Evolutionary conservation across 2,113 vertebrate genomes (phyloP).

Genomic region (Callorhinus ursinus): DNA sequence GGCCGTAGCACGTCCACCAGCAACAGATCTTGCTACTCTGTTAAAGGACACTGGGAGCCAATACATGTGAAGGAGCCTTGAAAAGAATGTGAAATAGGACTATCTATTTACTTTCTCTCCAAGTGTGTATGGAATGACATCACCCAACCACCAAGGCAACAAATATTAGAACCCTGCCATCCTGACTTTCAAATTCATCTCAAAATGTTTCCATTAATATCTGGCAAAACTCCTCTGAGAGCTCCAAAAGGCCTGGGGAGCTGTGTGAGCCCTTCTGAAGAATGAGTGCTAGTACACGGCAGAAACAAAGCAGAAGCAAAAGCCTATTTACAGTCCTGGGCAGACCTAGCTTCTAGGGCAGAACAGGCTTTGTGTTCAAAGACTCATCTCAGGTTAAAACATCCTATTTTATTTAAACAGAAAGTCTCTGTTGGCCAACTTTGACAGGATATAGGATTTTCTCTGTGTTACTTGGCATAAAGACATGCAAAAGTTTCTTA

Average conservation of each 20-base stretch:
- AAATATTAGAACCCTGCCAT: background rate
- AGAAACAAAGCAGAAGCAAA: conserved; percentile 56
- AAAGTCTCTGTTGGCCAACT: background rate
- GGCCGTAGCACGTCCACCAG: background rate
- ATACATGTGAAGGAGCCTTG: fast-evolving
- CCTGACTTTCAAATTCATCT: background rate
- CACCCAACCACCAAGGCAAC: background rate
- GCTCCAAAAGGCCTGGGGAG: background rate
- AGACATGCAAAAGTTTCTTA: conserved; percentile 71
- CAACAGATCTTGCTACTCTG: background rate
- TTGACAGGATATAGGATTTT: conserved; percentile 36
- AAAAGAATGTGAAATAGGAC: background rate
- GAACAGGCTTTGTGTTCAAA: conserved; percentile 10
- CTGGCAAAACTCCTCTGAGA: background rate
- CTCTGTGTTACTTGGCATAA: conserved; percentile 37
- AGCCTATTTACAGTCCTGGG: conserved; percentile 13
- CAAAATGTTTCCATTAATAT: background rate
- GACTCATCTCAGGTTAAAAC: background rate
- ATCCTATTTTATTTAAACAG: background rate
- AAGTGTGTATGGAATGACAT: background rate
- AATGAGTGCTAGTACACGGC: background rate
- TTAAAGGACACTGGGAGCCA: background rate
- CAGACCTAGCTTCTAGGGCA: background rate
- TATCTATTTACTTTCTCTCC: background rate
- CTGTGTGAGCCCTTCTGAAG: background rate